Conservation (phyloP, 2,113 vertebrate species). For the Gulo gulo region DNA sequence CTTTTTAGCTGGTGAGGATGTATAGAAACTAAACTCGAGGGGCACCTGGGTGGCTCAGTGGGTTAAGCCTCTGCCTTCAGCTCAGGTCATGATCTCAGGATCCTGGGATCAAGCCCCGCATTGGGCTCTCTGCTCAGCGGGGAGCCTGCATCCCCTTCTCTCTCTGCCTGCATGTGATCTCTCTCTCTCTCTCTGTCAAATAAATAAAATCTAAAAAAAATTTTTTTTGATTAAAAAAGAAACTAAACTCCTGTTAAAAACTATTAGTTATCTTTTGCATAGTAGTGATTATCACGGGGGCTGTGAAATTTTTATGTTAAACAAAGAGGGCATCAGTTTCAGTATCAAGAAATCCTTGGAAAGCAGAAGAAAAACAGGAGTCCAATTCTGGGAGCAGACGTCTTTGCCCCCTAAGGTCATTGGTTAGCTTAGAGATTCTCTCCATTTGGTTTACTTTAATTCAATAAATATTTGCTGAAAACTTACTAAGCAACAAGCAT, state of each 20-base stretch:
- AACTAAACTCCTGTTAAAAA: no score
- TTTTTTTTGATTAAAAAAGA: no score
- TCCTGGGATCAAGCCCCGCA: no score
- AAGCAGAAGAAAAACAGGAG: background rate
- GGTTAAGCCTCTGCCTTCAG: no score
- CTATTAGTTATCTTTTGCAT: background rate
- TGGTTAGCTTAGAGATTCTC: background rate
- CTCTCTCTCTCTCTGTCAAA: no score
- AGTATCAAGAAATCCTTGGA: background rate
- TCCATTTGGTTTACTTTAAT: background rate
- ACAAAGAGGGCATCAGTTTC: background rate
- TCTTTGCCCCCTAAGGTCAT: background rate
- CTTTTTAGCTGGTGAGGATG: background rate
- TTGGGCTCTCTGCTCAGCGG: no score
- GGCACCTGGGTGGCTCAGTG: no score
- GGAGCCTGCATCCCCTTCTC: no score
- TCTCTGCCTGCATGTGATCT: no score
- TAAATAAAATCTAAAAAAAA: no score
- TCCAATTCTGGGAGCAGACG: background rate
- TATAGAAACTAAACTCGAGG: background rate
- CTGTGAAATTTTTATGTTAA: background rate
- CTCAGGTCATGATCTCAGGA: no score
- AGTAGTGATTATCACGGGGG: background rate
- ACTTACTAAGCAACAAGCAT: background rate
- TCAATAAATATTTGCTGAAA: background rate